phyloP scores from a whole-genome alignment of 2,113 vertebrate genomes.

The Muntiacus muntjak region DNA sequence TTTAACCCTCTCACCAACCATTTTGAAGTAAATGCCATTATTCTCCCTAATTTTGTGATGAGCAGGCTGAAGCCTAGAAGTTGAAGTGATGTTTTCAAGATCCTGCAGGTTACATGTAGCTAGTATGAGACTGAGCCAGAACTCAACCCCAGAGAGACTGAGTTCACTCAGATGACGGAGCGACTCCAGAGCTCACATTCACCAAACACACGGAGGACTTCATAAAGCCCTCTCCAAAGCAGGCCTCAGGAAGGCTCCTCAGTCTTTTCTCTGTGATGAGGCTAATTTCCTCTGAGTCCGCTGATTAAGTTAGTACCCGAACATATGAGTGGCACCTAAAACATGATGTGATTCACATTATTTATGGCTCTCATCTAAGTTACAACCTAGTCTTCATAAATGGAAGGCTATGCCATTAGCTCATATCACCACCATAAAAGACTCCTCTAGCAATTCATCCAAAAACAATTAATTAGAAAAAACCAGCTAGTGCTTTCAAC shows the following conservation, averaged over 20 bases:
- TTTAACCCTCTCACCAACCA: background rate
- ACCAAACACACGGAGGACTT: background rate
- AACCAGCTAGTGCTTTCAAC: conserved; percentile 49
- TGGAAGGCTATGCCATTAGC: background rate
- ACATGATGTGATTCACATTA: background rate
- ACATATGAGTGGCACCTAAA: background rate
- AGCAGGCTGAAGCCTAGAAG: background rate
- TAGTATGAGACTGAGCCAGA: background rate
- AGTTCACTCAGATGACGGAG: background rate
- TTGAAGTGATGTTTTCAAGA: background rate
- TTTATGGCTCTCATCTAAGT: conserved; percentile 24
- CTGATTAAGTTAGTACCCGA: background rate
- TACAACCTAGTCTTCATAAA: background rate
- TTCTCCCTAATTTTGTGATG: background rate
- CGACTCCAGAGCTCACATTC: background rate
- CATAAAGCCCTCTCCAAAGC: background rate
- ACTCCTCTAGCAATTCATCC: conserved; percentile 19
- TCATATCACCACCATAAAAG: conserved; percentile 11
- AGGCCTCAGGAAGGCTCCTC: background rate
- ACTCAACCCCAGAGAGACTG: background rate
- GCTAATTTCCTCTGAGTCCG: background rate
- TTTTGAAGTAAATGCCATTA: background rate
- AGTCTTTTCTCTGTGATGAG: background rate
- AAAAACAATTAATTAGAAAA: conserved; percentile 65
- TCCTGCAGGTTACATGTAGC: background rate